Evolutionary conservation across 2,113 vertebrate species (phyloP).

Genomic region (Genyomyrus donnyi): DNA sequence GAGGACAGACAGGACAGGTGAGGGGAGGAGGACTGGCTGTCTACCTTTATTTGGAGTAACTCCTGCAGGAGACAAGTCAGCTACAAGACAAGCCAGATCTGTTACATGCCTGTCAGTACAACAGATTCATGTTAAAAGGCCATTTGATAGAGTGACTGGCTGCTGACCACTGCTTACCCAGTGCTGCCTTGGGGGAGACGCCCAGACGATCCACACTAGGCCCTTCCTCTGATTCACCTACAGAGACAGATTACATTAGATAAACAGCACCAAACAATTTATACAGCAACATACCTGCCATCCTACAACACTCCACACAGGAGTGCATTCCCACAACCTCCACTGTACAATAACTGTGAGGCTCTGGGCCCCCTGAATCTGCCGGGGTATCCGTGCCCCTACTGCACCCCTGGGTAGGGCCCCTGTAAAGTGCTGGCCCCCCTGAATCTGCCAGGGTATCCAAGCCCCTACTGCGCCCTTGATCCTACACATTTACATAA

Average conservation of each 20-base stretch:
- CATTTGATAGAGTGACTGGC: not conserved
- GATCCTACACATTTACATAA: not conserved
- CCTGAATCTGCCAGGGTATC: not conserved
- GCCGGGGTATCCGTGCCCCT: too few species aligned
- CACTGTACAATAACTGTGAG: not conserved
- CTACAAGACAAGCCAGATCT: conserved; percentile 27
- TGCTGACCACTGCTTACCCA: conserved; percentile 56
- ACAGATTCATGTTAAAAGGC: not conserved
- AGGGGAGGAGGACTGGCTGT: conserved; percentile 24
- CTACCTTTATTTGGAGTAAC: conserved; percentile 38
- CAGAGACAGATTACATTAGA: not conserved
- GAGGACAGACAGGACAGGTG: not conserved
- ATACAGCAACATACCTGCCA: not conserved
- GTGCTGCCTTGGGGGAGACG: conserved; percentile 66
- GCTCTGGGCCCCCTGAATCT: not conserved
- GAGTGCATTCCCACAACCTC: not conserved
- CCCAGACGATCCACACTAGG: conserved; percentile 79
- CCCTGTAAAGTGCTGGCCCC: not conserved
- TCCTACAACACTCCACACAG: not conserved
- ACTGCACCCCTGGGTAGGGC: not conserved
- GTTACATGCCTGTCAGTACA: not conserved
- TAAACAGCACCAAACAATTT: not conserved
- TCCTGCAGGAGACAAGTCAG: conserved; percentile 28
- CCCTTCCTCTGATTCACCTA: conserved; percentile 65
- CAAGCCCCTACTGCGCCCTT: too few species aligned